Evolutionary conservation across 2,113 vertebrate genomes (phyloP).

Genomic region (Calonectris borealis): DNA sequence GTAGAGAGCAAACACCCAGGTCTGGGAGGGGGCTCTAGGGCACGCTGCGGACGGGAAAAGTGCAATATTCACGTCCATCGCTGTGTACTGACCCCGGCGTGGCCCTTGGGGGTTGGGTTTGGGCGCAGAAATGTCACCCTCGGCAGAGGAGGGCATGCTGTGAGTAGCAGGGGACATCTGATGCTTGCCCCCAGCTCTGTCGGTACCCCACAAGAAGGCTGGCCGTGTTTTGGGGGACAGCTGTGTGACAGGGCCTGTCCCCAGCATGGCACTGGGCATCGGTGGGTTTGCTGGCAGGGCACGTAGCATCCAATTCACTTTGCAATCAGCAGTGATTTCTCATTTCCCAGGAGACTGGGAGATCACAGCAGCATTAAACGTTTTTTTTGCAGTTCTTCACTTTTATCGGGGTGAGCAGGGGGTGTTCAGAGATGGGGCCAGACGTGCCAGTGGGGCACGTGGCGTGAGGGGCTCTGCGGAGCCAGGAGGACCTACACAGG

Average conservation of each 20-base stretch:
- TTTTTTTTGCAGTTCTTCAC: not conserved
- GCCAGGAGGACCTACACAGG: not conserved
- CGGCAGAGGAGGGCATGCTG: not conserved
- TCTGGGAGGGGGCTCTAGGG: not conserved
- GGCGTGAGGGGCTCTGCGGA: not conserved
- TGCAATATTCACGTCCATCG: not conserved
- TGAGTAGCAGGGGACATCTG: not conserved
- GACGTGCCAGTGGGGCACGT: accelerated
- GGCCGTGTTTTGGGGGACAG: not conserved
- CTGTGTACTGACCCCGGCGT: not conserved
- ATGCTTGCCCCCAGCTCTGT: not conserved
- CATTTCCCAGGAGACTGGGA: not conserved
- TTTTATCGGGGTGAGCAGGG: not conserved
- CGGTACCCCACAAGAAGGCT: not conserved
- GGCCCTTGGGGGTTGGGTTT: not conserved
- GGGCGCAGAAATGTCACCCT: not conserved
- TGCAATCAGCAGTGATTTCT: not conserved
- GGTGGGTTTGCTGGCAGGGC: not conserved
- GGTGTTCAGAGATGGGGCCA: not conserved
- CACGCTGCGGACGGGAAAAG: not conserved
- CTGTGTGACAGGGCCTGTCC: not conserved
- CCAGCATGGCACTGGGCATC: not conserved
- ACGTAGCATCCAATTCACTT: not conserved
- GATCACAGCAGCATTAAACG: not conserved
- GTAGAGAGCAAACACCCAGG: not conserved